phyloP scores from a whole-genome alignment of 2,888 invertebrate genomes.

The Diaphora mendica region DNA sequence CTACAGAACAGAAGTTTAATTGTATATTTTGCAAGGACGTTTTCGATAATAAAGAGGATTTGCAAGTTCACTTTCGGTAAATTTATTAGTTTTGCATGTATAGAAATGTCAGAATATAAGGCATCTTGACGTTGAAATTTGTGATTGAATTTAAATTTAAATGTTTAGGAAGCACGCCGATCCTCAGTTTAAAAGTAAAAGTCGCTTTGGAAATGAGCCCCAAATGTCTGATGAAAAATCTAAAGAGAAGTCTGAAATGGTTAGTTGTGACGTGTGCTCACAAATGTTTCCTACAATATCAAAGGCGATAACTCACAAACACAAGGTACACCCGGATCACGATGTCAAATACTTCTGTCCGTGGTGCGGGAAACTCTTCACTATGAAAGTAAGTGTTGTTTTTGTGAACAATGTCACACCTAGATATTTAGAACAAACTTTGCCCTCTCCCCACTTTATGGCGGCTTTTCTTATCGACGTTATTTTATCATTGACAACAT shows the following conservation, averaged over 20 bases:
- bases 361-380: constrained; percentile 90
- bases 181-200: constrained; percentile 83
- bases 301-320: constrained; percentile 89
- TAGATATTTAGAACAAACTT: constrained; percentile 43
- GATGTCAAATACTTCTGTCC: constrained; percentile 88
- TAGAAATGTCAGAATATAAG: constrained; percentile 1
- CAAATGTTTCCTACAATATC: constrained; percentile 86
- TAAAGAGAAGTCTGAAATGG: constrained; percentile 67
- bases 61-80: constrained; percentile 88
- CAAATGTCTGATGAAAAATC: constrained; percentile 57
- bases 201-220: constrained; percentile 57
- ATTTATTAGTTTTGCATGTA: constrained; percentile 1
- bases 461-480: constrained; percentile 39
- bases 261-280: constrained; percentile 88
- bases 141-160: constrained; percentile 9
- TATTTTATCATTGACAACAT: constrained; percentile 33
- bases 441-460: constrained; percentile 54
- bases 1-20: constrained; percentile 70
- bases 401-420: constrained; percentile 7
- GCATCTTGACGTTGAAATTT: constrained; percentile 1
- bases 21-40: constrained; percentile 87
- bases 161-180: constrained; percentile 87
- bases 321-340: constrained; percentile 88
- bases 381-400: constrained; percentile 83
- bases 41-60: constrained; percentile 85